Conservation (phyloP, 92 coral and sea anemone species). For the Anthopleura xanthogrammica region DNA sequence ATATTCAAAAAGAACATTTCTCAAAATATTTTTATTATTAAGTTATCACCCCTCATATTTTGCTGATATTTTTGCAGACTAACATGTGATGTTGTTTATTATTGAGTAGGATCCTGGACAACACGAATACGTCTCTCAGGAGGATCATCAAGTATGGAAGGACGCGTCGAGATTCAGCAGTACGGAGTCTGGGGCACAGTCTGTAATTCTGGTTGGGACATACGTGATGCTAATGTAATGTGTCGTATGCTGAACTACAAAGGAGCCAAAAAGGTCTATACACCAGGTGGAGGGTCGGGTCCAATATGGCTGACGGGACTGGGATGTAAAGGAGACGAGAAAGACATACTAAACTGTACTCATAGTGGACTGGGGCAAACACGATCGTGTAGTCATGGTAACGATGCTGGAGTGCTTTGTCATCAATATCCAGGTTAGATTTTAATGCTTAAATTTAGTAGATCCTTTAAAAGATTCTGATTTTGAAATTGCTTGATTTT, state of each 20-base stretch:
- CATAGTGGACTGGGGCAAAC: not conserved
- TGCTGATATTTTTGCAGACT: not conserved
- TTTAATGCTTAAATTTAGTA: not conserved
- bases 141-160: not conserved
- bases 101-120: not conserved
- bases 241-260: slow-evolving; percentile 14
- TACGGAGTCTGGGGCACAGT: slow-evolving; percentile 17
- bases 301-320: not conserved
- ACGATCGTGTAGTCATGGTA: not conserved
- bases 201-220: slow-evolving; percentile 13
- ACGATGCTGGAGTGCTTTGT: not conserved
- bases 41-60: too few species aligned
- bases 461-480: not conserved
- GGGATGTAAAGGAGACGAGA: not conserved
- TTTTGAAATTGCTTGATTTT: not conserved
- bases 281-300: not conserved
- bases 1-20: too few species aligned
- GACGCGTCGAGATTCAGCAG: slow-evolving; percentile 4
- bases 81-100: not conserved
- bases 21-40: too few species aligned
- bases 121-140: not conserved
- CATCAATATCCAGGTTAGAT: not conserved
- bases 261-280: not conserved
- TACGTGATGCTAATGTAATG: slow-evolving; percentile 17
- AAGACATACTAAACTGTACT: not conserved